Percentiles rank a stretch among this genome's conserved stretches.
Conservation (phyloP, 2,888 invertebrate genomes). For the Spisula subtruncata region DNA sequence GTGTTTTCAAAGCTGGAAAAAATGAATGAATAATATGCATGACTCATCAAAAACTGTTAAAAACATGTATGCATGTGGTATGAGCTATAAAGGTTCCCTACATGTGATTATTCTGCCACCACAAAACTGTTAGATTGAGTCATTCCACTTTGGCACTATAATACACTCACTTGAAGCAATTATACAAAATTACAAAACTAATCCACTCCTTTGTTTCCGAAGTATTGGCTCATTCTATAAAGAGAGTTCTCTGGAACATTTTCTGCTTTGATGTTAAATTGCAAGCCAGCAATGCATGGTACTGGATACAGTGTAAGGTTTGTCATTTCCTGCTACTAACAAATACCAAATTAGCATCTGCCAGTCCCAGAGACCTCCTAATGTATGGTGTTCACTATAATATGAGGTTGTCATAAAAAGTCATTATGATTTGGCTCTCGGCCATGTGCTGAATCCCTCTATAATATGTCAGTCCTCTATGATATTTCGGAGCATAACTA, state of each 20-base stretch:
- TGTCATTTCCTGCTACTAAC: neutral
- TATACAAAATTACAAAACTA: neutral
- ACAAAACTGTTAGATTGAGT: neutral
- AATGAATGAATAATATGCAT: neutral
- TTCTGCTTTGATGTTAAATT: neutral
- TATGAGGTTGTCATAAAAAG: constrained; percentile 14
- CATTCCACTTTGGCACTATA: neutral
- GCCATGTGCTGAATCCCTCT: neutral
- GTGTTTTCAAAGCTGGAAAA: neutral
- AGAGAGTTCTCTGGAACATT: neutral
- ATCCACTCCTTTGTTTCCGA: neutral
- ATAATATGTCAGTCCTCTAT: neutral
- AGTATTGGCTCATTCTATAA: neutral
- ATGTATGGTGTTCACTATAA: constrained; percentile 9
- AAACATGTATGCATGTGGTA: neutral
- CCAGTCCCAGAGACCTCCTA: constrained; percentile 6
- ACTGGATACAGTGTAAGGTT: neutral
- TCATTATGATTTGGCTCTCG: neutral
- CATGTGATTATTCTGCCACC: neutral
- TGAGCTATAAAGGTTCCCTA: neutral
- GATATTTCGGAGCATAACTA: neutral
- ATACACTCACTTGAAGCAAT: neutral
- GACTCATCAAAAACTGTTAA: neutral
- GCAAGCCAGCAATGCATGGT: neutral
- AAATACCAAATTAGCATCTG: neutral